Conservation (phyloP, 2,888 invertebrate genomes). For the Euplagia quadripunctaria region DNA sequence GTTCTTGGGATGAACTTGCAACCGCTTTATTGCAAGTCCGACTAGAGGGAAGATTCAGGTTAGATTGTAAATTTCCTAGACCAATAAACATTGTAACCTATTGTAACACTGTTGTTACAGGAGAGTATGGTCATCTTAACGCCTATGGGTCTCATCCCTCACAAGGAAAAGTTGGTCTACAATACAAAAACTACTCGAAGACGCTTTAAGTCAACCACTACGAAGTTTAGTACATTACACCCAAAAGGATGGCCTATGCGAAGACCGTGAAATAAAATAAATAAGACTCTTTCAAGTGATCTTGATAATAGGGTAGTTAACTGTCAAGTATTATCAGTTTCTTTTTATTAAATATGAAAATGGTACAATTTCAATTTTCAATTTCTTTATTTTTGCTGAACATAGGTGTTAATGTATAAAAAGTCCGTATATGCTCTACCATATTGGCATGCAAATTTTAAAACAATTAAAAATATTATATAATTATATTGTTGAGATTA, state of each 20-base stretch:
- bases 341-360: neutral
- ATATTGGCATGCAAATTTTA: too few species aligned
- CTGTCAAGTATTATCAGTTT: neutral
- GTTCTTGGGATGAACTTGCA: neutral
- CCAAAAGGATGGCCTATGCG: conserved; percentile 9
- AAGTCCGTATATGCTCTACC: too few species aligned
- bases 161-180: neutral
- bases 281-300: neutral
- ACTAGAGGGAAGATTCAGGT: neutral
- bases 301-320: neutral
- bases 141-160: conserved; percentile 8
- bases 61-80: neutral
- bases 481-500: too few species aligned
- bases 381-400: too few species aligned
- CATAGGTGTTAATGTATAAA: too few species aligned
- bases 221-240: neutral
- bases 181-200: conserved; percentile 1
- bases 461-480: too few species aligned
- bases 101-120: conserved; percentile 1
- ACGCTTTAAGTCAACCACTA: neutral
- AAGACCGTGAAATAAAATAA: neutral
- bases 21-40: neutral
- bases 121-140: conserved; percentile 6
- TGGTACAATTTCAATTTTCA: too few species aligned
- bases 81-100: neutral